These are phyloP conservation scores for Jaculus jaculus DNA, from an alignment of 2,113 vertebrate species.

Conservation along the genomic window DNA sequence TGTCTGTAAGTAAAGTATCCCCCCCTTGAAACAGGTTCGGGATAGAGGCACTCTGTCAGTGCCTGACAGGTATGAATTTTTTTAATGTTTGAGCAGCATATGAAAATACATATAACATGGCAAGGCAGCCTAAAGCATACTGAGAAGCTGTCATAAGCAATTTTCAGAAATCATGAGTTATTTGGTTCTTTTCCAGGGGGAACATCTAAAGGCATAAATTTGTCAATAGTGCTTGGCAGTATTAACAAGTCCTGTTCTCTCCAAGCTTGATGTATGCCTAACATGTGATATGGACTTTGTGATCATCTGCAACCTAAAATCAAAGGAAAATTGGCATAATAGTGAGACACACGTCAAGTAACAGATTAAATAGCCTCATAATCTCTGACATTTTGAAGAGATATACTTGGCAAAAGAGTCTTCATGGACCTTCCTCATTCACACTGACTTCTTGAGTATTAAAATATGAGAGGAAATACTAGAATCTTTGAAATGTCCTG, in stretches of 20 bases:
- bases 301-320: slow-evolving; percentile 44
- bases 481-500: slow-evolving; percentile 35
- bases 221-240: slow-evolving; percentile 84
- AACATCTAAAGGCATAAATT: slow-evolving; percentile 84
- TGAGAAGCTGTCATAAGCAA: slow-evolving; percentile 85
- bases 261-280: slow-evolving; percentile 51
- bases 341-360: slow-evolving; percentile 10
- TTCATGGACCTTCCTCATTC: slow-evolving; percentile 56
- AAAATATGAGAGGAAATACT: slow-evolving; percentile 18
- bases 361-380: slow-evolving; percentile 57
- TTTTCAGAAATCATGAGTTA: slow-evolving; percentile 87
- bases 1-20: slow-evolving; percentile 83
- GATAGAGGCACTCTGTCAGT: slow-evolving; percentile 82
- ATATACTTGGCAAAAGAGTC: slow-evolving; percentile 53
- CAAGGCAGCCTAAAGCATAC: slow-evolving; percentile 83
- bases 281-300: not conserved
- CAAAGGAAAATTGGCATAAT: slow-evolving; percentile 42
- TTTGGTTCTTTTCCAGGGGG: slow-evolving; percentile 83
- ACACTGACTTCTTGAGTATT: slow-evolving; percentile 20
- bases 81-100: slow-evolving; percentile 83
- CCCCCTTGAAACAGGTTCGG: slow-evolving; percentile 78
- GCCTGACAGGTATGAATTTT: slow-evolving; percentile 86
- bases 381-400: slow-evolving; percentile 5
- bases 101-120: slow-evolving; percentile 85
- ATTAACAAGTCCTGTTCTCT: slow-evolving; percentile 80